These are phyloP conservation scores for Nemoura dubitans DNA, from an alignment of 2,888 invertebrate genomes.

Conservation along the genomic window DNA sequence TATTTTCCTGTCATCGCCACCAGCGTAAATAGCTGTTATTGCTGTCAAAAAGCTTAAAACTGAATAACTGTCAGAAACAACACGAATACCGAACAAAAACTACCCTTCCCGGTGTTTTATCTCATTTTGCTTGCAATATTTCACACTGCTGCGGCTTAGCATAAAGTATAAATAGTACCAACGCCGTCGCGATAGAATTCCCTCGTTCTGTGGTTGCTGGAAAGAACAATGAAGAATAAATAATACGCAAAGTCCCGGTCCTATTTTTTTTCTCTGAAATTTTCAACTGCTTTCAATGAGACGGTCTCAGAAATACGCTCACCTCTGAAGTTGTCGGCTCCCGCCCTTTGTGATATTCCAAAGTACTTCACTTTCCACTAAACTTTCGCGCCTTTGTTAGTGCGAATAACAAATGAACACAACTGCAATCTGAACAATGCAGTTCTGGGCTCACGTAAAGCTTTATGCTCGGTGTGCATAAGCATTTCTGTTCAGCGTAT, in stretches of 20 bases:
- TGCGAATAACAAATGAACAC: not conserved
- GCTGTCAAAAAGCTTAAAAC: slow-evolving; percentile 20
- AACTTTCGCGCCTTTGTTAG: not conserved
- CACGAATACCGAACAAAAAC: slow-evolving; percentile 7
- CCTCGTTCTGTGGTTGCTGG: not conserved
- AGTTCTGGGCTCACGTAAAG: not conserved
- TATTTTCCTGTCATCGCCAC: slow-evolving; percentile 16
- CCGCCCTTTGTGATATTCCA: not conserved
- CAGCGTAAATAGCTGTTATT: slow-evolving; percentile 26
- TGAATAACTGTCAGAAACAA: slow-evolving; percentile 14
- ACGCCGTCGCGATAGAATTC: slow-evolving; percentile 4
- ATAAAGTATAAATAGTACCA: slow-evolving; percentile 1
- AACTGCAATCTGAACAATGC: not conserved
- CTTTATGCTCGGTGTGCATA: not conserved
- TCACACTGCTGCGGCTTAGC: not conserved
- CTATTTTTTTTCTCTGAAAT: not conserved
- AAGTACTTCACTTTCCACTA: not conserved
- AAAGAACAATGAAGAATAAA: not conserved
- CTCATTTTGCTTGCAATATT: not conserved
- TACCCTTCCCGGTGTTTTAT: not conserved
- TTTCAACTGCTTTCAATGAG: not conserved
- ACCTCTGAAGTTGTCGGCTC: not conserved
- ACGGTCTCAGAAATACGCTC: not conserved
- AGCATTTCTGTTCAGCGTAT: not conserved
- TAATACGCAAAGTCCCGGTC: not conserved